phyloP scores from a whole-genome alignment of 2,888 invertebrate species.

The Acanthosepion pharaonis region DNA sequence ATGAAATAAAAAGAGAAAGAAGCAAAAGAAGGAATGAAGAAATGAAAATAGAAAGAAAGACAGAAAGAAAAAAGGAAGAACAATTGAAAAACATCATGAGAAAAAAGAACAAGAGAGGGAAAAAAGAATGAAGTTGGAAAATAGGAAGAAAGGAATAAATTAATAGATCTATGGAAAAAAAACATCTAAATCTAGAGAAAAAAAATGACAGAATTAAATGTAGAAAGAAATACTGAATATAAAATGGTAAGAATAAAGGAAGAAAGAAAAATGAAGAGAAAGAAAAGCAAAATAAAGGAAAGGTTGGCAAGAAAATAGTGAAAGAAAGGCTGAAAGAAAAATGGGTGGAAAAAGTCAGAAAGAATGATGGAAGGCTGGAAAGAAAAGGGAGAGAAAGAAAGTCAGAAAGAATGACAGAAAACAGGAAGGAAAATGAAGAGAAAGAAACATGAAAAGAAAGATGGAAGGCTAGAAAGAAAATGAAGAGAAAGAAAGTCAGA shows the following conservation, averaged over 20 bases:
- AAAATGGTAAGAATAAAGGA: background rate
- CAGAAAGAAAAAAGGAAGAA: no score
- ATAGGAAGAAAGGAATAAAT: background rate
- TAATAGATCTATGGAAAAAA: background rate
- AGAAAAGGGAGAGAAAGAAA: background rate
- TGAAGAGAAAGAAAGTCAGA: no score
- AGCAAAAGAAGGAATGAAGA: background rate
- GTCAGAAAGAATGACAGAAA: background rate
- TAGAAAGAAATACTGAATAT: background rate
- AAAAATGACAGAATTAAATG: background rate
- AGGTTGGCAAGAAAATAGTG: background rate
- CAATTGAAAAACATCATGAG: no score
- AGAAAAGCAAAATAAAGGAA: background rate
- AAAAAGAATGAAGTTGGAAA: background rate
- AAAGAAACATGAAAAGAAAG: background rate
- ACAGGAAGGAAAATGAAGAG: background rate
- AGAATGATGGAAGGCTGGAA: background rate
- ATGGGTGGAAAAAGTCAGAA: background rate
- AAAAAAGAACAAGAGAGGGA: background rate
- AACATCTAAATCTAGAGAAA: background rate
- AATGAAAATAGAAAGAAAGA: background rate
- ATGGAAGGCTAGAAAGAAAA: background rate
- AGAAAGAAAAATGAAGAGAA: background rate
- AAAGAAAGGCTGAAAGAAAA: background rate
- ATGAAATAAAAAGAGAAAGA: background rate